phyloP scores from a whole-genome alignment of 2,888 invertebrate species.

The Andrena praecox region DNA sequence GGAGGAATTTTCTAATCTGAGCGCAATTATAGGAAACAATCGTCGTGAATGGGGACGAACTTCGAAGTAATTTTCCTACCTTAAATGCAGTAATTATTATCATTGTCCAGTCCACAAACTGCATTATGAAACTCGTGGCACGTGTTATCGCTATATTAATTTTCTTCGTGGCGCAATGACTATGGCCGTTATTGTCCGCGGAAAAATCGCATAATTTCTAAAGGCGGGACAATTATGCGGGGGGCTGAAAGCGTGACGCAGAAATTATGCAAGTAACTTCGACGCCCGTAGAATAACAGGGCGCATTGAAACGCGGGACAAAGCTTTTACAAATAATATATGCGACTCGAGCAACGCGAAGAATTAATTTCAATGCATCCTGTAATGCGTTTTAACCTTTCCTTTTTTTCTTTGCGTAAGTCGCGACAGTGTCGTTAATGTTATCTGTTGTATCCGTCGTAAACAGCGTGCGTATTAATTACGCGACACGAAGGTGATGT shows the following conservation, averaged over 20 bases:
- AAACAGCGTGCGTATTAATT: conserved; percentile 9
- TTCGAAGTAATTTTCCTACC: conserved; percentile 22
- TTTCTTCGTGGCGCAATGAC: background rate
- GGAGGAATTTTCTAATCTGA: background rate
- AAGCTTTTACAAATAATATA: conserved; percentile 4
- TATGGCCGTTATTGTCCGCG: background rate
- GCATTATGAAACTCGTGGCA: background rate
- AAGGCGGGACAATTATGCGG: background rate
- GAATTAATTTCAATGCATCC: background rate
- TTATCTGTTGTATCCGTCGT: conserved; percentile 16
- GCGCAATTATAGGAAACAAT: background rate
- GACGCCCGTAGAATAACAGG: background rate
- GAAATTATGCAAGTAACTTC: conserved; percentile 5
- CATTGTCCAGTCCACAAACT: background rate
- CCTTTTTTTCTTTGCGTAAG: background rate
- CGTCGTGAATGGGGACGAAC: background rate
- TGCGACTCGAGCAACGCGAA: conserved; percentile 14
- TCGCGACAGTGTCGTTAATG: background rate
- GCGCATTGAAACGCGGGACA: background rate
- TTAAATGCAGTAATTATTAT: conserved; percentile 7
- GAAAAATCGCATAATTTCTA: background rate
- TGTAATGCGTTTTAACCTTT: background rate
- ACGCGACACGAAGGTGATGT: conserved; percentile 24
- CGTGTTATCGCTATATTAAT: background rate
- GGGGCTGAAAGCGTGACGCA: background rate